These are phyloP conservation scores for Brachypalpus laphriformis DNA, from an alignment of 2,888 invertebrate genomes.

Conservation along the genomic window DNA sequence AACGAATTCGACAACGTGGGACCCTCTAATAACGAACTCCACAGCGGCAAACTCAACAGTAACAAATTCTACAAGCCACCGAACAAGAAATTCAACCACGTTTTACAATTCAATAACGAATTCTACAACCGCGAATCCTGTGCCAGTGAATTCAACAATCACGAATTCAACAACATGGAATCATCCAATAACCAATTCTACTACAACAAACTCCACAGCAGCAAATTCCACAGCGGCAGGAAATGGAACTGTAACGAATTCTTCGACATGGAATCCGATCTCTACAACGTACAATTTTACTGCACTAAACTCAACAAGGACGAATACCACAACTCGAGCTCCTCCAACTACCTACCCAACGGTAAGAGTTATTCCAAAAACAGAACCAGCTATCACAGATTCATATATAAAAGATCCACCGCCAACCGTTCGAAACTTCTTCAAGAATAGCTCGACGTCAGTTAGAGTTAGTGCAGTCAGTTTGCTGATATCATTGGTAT, in stretches of 20 bases:
- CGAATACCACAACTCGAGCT: not conserved
- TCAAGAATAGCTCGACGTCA: conserved; percentile 14
- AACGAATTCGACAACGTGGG: not conserved
- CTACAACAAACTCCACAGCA: not conserved
- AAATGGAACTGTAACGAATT: no score
- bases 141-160: not conserved
- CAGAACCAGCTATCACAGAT: not conserved
- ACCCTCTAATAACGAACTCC: not conserved
- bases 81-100: no score
- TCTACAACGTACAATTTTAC: not conserved
- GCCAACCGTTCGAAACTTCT: conserved; percentile 24
- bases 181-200: not conserved
- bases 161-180: not conserved
- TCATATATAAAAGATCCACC: not conserved
- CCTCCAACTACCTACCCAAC: not conserved
- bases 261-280: not conserved
- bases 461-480: not conserved
- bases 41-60: not conserved
- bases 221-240: not conserved
- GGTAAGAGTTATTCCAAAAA: not conserved
- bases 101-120: not conserved
- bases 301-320: not conserved
- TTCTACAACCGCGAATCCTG: not conserved
- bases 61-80: not conserved
- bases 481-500: conserved; percentile 32